Conservation (phyloP, 2,888 invertebrate species). For the Helicoverpa assulta region DNA sequence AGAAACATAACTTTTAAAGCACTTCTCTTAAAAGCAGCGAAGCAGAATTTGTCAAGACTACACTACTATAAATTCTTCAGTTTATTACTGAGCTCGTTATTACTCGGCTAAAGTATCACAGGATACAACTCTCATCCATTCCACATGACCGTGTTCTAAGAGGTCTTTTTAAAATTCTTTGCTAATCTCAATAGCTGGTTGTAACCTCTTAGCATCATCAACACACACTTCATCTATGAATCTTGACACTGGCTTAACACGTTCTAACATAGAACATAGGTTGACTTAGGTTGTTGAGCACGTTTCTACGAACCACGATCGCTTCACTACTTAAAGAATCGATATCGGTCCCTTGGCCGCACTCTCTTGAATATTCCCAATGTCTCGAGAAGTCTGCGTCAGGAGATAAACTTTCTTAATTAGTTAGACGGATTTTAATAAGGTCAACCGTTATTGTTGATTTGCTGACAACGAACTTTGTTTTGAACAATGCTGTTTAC, state of each 20-base stretch:
- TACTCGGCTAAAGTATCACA: constrained; percentile 29
- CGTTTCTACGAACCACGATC: constrained; percentile 68
- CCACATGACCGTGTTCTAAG: constrained; percentile 6
- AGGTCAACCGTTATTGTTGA: constrained; percentile 52
- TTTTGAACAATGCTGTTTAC: constrained; percentile 31
- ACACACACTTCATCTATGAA: constrained; percentile 51
- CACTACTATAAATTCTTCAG: constrained; percentile 40
- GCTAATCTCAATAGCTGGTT: constrained; percentile 17
- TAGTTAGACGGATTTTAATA: constrained; percentile 50
- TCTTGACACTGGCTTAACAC: constrained; percentile 66
- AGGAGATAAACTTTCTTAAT: constrained; percentile 60
- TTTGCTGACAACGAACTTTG: constrained; percentile 31
- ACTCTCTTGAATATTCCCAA: constrained; percentile 60
- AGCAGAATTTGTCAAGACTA: constrained; percentile 36
- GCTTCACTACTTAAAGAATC: constrained; percentile 58
- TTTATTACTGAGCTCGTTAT: constrained; percentile 45
- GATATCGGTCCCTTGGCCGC: constrained; percentile 60
- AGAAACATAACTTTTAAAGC: constrained; percentile 25
- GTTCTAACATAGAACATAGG: constrained; percentile 55
- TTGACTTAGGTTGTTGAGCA: constrained; percentile 72
- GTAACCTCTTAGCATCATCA: constrained; percentile 37
- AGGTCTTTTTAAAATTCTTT: constrained; percentile 26
- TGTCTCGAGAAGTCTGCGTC: constrained; percentile 59
- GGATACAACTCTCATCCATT: constrained; percentile 16
- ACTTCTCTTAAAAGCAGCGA: constrained; percentile 33